Base-by-base conservation (phyloP, 2,113 vertebrate genomes). In the Corydoras maculifer region DNA sequence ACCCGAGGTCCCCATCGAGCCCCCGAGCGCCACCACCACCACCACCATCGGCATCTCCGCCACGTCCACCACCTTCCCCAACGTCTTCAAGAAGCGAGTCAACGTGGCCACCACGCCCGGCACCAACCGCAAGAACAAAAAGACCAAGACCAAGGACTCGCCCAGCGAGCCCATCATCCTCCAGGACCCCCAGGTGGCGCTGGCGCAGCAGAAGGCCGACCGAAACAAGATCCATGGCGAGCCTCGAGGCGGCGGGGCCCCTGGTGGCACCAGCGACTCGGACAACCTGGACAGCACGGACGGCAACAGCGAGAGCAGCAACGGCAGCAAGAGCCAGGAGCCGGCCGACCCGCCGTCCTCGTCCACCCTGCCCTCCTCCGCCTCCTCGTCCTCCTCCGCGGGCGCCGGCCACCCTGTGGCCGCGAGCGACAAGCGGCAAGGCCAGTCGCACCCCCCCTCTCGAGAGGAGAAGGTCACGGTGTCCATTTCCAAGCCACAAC, bases 41-140 rank as follows among this genome's bases (percentile, higher is more conserved):
- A 99, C 97, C 77, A 99, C 97, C 77, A 99, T 99, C 75, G 97
- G 97, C 68, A 98, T 99, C 79, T 97, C 95, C 76, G 97, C 97
- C 61, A 99, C 97, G 79, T 99, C 96, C 81, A 75, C 93, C 81
- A 97, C 96, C 74, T 99, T 99, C 87, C 93, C 93, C 80, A 96
- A 91, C 82, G 92, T 88, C 59, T 98, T 97, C 82, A 98, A 98
- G 84, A 99, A 99, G 87, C 90, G 97, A 75, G 91, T 93, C 70
- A 93, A 90, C 18, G 93, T 97, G 80, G 92, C 93, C 77, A 97
- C 94, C 59, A 97, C 94, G 4, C 94, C 96, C 49, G 94, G 92
- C 86, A 91, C 93, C 82, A 96, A 94, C n/a, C 88, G 94, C 68
- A 99, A 99, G 88, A 98, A 93, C 83, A 99, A 99, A 90, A 99